Conservation (phyloP, 2,888 invertebrate genomes). For the Boloria euphrosyne region DNA sequence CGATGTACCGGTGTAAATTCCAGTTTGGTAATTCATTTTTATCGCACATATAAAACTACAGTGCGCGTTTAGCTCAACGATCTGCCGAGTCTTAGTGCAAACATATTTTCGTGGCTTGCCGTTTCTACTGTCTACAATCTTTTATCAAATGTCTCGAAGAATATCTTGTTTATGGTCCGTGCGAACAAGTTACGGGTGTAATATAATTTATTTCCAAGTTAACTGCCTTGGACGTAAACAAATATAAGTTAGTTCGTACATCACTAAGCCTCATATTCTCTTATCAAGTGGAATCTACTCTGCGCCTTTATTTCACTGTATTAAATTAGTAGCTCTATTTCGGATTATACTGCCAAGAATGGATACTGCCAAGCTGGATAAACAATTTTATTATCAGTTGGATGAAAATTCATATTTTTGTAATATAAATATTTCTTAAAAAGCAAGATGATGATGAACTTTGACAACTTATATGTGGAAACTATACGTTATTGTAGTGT, state of each 20-base stretch:
- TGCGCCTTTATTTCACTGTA: constrained; percentile 6
- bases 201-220: constrained; percentile 42
- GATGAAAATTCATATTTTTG: not conserved
- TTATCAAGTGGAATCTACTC: not conserved
- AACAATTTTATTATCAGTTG: not conserved
- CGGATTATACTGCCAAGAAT: constrained; percentile 5
- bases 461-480: no score
- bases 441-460: no score
- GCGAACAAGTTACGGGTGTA: constrained; percentile 41
- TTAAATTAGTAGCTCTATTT: constrained; percentile 15
- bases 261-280: constrained; percentile 2
- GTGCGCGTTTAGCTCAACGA: constrained; percentile 37
- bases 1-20: constrained; percentile 30
- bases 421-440: not conserved
- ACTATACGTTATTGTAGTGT: no score
- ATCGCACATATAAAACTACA: constrained; percentile 35
- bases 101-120: constrained; percentile 63
- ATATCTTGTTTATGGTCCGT: constrained; percentile 42
- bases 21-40: constrained; percentile 29
- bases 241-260: constrained; percentile 18
- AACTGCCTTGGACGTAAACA: constrained; percentile 29
- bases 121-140: constrained; percentile 47
- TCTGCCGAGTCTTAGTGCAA: constrained; percentile 49
- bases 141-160: constrained; percentile 48
- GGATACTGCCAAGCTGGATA: not conserved